phyloP scores from a whole-genome alignment of 2,888 invertebrate genomes.

The Pogonocherus hispidulus region DNA sequence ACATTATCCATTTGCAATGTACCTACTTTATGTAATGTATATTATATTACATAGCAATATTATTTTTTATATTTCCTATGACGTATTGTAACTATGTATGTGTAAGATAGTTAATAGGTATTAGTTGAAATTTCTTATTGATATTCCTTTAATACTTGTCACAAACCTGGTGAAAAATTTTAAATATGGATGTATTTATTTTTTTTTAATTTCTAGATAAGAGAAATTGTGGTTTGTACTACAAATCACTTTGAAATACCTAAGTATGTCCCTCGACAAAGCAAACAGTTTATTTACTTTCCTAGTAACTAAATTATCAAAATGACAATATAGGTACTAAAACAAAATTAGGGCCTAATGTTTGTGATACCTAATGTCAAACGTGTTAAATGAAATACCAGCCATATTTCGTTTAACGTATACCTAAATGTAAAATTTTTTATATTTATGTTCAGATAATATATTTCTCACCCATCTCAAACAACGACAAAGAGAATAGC shows the following conservation, averaged over 20 bases:
- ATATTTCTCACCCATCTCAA: constrained; percentile 4
- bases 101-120: too few species aligned
- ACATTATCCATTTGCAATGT: neutral
- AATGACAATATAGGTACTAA: constrained; percentile 39
- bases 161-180: neutral
- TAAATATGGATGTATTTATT: too few species aligned
- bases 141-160: neutral
- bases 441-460: neutral
- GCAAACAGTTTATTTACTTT: neutral
- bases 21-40: too few species aligned
- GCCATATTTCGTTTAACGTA: constrained; percentile 59
- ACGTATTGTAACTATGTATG: too few species aligned
- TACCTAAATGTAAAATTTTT: neutral
- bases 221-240: neutral
- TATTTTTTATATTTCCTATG: too few species aligned
- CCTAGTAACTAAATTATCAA: neutral
- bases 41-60: too few species aligned
- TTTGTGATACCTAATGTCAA: constrained; percentile 45
- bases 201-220: too few species aligned
- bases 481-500: constrained; percentile 35
- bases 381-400: constrained; percentile 52
- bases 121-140: too few species aligned
- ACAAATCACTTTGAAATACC: too few species aligned
- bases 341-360: constrained; percentile 52
- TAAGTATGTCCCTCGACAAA: neutral